These are phyloP conservation scores for Margaritifera margaritifera DNA, from an alignment of 2,888 invertebrate species.

Conservation along the genomic window DNA sequence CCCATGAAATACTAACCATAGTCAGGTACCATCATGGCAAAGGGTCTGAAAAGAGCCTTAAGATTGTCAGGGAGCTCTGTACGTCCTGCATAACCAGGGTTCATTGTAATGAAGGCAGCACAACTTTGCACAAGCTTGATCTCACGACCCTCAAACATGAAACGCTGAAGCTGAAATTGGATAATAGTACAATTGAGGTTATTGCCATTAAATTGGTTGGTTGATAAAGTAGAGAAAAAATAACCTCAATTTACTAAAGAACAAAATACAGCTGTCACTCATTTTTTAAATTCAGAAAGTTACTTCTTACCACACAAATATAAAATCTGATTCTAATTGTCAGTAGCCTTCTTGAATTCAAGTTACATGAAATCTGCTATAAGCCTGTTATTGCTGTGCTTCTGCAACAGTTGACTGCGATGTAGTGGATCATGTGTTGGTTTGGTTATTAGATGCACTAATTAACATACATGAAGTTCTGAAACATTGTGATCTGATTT, in stretches of 20 bases:
- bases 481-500: too few species aligned
- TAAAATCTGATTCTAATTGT: too few species aligned
- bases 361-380: too few species aligned
- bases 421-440: too few species aligned
- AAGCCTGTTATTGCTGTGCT: too few species aligned
- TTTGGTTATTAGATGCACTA: too few species aligned
- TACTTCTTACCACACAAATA: too few species aligned
- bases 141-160: slow-evolving; percentile 91
- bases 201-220: neutral
- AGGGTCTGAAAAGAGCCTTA: slow-evolving; percentile 88
- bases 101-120: slow-evolving; percentile 93
- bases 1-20: slow-evolving; percentile 76
- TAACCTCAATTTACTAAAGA: neutral
- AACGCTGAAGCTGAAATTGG: slow-evolving; percentile 75
- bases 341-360: too few species aligned
- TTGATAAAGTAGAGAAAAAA: neutral
- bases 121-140: slow-evolving; percentile 87
- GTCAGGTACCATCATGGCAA: slow-evolving; percentile 94
- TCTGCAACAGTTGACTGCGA: too few species aligned
- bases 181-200: neutral
- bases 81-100: slow-evolving; percentile 91
- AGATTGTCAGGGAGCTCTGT: slow-evolving; percentile 92
- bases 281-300: too few species aligned
- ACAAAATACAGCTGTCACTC: neutral
- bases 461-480: too few species aligned